phyloP scores from a whole-genome alignment of 2,113 vertebrate genomes.

The Phaetusa simplex region DNA sequence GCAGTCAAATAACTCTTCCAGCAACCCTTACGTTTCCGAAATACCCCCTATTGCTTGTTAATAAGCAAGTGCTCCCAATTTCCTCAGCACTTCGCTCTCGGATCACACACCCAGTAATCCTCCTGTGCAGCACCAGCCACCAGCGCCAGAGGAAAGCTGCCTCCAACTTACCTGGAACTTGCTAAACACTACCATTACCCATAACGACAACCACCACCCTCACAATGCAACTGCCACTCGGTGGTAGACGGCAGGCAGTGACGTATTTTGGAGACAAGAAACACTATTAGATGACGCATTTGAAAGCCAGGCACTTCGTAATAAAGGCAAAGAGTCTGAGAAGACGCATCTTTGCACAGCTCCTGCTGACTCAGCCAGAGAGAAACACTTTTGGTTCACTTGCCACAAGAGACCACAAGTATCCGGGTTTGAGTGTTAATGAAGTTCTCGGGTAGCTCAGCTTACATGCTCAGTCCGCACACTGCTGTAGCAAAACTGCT shows the following conservation, averaged over 20 bases:
- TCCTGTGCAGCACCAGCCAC: not conserved
- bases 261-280: not conserved
- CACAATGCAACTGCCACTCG: not conserved
- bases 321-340: not conserved
- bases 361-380: not conserved
- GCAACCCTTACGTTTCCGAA: not conserved
- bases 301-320: not conserved
- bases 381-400: not conserved
- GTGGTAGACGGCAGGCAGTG: accelerated
- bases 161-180: not conserved
- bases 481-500: not conserved
- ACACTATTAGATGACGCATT: not conserved
- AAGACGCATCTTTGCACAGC: not conserved
- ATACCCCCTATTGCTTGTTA: not conserved
- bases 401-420: not conserved
- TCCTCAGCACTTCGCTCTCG: not conserved
- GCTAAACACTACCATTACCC: not conserved
- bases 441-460: not conserved
- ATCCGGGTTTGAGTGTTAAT: not conserved
- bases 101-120: not conserved
- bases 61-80: not conserved
- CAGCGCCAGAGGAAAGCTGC: not conserved
- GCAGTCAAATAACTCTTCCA: not conserved
- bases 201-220: no score
- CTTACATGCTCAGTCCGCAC: not conserved